These are phyloP conservation scores for Drosophila sucinea DNA, from an alignment of 1,140 invertebrate species.

Conservation along the genomic window DNA sequence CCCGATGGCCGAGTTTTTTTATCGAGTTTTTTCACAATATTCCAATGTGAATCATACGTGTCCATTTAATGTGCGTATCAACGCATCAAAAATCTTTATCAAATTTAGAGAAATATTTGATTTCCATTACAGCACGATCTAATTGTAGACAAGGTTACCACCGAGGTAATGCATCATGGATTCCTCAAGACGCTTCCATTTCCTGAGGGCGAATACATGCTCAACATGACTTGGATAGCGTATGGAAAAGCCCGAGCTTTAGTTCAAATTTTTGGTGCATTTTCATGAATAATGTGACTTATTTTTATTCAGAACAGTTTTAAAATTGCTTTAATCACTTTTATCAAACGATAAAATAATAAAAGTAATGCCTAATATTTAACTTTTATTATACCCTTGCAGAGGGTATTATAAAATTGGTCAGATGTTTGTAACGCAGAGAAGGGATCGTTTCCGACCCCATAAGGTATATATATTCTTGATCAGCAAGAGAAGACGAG, in stretches of 20 bases:
- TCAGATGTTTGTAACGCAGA: too few relatives aligned
- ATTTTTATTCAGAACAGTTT: too few relatives aligned
- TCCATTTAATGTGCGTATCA: slow-evolving; percentile 4
- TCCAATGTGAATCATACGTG: slow-evolving; percentile 10
- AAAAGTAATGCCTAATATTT: too few relatives aligned
- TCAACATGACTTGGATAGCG: background rate
- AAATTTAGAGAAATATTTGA: background rate
- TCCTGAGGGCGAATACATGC: background rate
- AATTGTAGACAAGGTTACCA: background rate
- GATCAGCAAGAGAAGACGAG: too few relatives aligned
- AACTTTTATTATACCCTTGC: too few relatives aligned
- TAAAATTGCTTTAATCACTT: too few relatives aligned
- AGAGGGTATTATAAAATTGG: too few relatives aligned
- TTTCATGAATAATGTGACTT: background rate
- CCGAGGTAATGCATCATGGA: background rate
- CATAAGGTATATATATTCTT: too few relatives aligned
- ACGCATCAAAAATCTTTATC: background rate
- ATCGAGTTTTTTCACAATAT: background rate
- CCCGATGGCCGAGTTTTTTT: background rate
- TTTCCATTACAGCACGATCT: background rate
- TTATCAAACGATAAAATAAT: too few relatives aligned
- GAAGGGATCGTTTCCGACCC: too few relatives aligned
- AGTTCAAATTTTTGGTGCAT: background rate
- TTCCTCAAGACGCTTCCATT: slow-evolving; percentile 2
- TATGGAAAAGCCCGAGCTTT: background rate